Evolutionary conservation across 2,888 invertebrate species (phyloP).

Genomic region (Luperina nickerlii): DNA sequence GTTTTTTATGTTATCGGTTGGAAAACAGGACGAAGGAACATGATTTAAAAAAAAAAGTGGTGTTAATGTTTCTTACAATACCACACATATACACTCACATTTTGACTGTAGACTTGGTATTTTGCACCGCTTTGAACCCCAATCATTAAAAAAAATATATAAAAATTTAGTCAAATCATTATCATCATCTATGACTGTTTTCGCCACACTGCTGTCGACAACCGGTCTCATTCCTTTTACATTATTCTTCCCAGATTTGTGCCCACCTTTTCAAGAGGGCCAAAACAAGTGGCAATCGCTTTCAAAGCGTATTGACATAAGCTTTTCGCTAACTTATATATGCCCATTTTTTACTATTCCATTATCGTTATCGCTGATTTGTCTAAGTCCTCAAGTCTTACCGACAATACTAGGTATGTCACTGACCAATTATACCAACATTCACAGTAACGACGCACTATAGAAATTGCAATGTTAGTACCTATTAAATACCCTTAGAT

Average conservation of each 20-base stretch:
- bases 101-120: no score
- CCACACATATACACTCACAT: neutral
- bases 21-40: constrained; percentile 21
- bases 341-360: neutral
- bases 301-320: no score
- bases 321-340: neutral
- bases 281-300: no score
- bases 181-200: neutral
- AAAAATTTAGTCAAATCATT: neutral
- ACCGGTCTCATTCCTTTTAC: no score
- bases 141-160: neutral
- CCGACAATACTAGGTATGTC: neutral
- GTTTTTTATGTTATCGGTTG: constrained; percentile 52
- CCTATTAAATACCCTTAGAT: neutral
- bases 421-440: neutral
- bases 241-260: neutral
- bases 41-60: constrained; percentile 13
- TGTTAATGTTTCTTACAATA: neutral
- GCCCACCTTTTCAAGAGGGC: neutral
- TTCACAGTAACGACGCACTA: neutral
- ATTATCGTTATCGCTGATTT: neutral
- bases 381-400: neutral
- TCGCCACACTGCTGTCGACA: no score
- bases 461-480: neutral
- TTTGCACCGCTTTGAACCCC: neutral